Evolutionary conservation across 2,113 vertebrate species (phyloP).

Genomic region (Elachura formosa): DNA sequence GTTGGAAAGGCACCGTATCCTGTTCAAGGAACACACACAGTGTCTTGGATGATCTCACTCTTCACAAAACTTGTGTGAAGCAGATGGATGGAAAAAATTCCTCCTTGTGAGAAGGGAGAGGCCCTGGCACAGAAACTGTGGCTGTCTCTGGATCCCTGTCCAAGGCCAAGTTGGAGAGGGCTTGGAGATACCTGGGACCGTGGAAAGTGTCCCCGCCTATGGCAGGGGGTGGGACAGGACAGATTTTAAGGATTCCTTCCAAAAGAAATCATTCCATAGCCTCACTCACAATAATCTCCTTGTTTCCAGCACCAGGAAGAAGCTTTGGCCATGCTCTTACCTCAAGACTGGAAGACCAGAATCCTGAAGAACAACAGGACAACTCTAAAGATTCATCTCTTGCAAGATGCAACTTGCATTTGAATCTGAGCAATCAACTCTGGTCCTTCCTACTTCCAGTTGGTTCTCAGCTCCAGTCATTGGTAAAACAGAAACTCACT

Average conservation of each 20-base stretch:
- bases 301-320: neutral
- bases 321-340: neutral
- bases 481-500: neutral
- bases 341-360: neutral
- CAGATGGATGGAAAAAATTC: no score
- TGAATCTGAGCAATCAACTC: rapidly evolving
- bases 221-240: rapidly evolving
- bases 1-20: rapidly evolving
- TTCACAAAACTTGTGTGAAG: neutral
- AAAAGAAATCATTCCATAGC: rapidly evolving
- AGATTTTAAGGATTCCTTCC: neutral
- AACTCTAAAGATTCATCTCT: neutral
- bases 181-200: neutral
- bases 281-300: rapidly evolving
- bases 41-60: neutral
- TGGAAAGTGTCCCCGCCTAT: neutral
- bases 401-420: neutral
- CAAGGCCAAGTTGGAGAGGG: neutral
- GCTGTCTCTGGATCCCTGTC: neutral
- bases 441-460: neutral
- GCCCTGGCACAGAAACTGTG: neutral
- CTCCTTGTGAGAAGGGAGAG: neutral
- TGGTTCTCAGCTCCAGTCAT: rapidly evolving
- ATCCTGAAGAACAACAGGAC: neutral
- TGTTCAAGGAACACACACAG: rapidly evolving